phyloP scores from a whole-genome alignment of 2,113 vertebrate species.

The Chaenogobius annularis region DNA sequence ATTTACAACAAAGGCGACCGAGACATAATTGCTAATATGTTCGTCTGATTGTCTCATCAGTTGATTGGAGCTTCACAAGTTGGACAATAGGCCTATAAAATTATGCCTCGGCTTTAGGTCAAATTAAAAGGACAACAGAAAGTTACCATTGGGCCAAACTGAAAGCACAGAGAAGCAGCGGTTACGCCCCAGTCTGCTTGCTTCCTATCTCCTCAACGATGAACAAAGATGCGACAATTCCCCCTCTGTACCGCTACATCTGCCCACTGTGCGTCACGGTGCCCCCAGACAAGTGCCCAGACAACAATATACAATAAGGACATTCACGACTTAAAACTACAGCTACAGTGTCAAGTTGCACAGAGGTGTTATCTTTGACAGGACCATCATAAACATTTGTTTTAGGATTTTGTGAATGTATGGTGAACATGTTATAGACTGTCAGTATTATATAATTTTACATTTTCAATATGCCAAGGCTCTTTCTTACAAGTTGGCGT shows the following conservation, averaged over 20 bases:
- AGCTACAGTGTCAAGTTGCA: neutral
- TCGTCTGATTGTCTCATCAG: conserved; percentile 53
- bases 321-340: conserved; percentile 30
- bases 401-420: no score
- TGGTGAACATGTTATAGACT: no score
- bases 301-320: conserved; percentile 62
- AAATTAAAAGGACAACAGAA: conserved; percentile 6
- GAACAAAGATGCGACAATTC: conserved; percentile 42
- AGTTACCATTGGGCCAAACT: conserved; percentile 12
- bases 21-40: conserved; percentile 45
- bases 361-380: neutral
- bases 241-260: conserved; percentile 46
- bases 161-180: conserved; percentile 41
- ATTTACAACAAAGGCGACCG: conserved; percentile 37
- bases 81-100: conserved; percentile 8
- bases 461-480: no score
- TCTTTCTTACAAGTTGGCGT: no score
- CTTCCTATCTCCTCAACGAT: conserved; percentile 46
- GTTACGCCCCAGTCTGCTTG: conserved; percentile 15
- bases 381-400: no score
- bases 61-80: conserved; percentile 51
- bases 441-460: no score
- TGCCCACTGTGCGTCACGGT: conserved; percentile 42
- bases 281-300: conserved; percentile 57
- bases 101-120: conserved; percentile 14